phyloP scores from a whole-genome alignment of 2,888 invertebrate species.

The Eretmocerus hayati region DNA sequence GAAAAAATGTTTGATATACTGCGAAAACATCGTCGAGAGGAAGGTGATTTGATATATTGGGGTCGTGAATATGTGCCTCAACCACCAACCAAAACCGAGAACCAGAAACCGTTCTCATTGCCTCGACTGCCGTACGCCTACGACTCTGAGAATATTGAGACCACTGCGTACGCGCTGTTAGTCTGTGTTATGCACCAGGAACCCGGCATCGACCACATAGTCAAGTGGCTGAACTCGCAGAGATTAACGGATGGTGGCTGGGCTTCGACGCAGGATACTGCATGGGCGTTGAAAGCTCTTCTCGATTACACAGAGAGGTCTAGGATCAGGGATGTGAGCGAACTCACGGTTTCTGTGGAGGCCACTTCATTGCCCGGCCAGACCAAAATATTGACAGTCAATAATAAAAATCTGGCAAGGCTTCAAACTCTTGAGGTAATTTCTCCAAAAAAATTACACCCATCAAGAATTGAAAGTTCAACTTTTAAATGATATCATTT shows the following conservation, averaged over 20 bases:
- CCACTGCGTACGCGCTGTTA: slow-evolving; percentile 86
- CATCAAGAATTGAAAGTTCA: neutral
- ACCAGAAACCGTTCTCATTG: slow-evolving; percentile 82
- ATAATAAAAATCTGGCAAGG: slow-evolving; percentile 68
- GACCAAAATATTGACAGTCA: slow-evolving; percentile 61
- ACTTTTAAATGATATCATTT: neutral
- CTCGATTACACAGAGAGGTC: slow-evolving; percentile 83
- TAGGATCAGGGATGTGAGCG: slow-evolving; percentile 76
- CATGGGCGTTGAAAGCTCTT: slow-evolving; percentile 79
- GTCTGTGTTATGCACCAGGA: slow-evolving; percentile 83
- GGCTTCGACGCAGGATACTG: slow-evolving; percentile 86
- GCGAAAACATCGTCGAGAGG: slow-evolving; percentile 57
- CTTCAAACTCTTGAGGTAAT: slow-evolving; percentile 70
- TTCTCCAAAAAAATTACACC: slow-evolving; percentile 3
- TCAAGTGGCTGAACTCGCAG: slow-evolving; percentile 86
- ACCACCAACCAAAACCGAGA: slow-evolving; percentile 80
- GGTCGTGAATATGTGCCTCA: slow-evolving; percentile 70
- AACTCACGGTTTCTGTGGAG: slow-evolving; percentile 71
- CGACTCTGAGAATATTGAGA: slow-evolving; percentile 87
- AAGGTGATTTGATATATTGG: slow-evolving; percentile 82
- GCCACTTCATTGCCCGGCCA: slow-evolving; percentile 72
- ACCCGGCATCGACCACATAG: slow-evolving; percentile 73
- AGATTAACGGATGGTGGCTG: slow-evolving; percentile 80
- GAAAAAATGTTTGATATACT: slow-evolving; percentile 76
- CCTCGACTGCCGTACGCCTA: slow-evolving; percentile 82